Evolutionary conservation across 2,113 vertebrate species (phyloP).

Genomic region (Prunella fulvescens): DNA sequence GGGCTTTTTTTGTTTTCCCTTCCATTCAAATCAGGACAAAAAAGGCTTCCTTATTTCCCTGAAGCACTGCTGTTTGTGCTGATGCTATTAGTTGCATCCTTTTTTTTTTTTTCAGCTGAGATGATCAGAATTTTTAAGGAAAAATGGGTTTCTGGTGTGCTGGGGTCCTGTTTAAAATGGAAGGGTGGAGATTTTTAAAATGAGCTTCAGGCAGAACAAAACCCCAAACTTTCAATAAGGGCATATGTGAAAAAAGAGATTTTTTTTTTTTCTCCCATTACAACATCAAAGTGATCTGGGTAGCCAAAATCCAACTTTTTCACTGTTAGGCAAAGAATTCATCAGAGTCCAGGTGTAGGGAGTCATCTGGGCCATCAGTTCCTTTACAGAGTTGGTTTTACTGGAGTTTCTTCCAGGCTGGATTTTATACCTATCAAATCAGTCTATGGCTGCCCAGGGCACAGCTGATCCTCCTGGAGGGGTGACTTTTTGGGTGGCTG

Average conservation of each 20-base stretch:
- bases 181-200: background rate
- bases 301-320: background rate
- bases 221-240: background rate
- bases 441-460: background rate
- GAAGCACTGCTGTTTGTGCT: background rate
- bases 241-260: background rate
- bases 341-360: background rate
- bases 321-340: background rate
- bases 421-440: background rate
- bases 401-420: background rate
- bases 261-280: rapidly evolving
- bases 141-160: background rate
- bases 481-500: background rate
- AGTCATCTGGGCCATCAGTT: background rate
- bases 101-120: background rate
- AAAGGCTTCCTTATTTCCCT: background rate
- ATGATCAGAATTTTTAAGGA: background rate
- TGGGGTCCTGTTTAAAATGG: background rate
- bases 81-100: background rate
- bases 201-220: background rate
- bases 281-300: background rate
- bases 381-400: background rate
- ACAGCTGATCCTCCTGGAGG: background rate
- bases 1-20: slow-evolving; percentile 6
- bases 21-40: background rate